A percentile compares a stretch with the other conserved stretches of the same genome.
Evolutionary conservation across 64 coral and sea anemone genomes (phyloP).

Genomic region (Orbicella faveolata): DNA sequence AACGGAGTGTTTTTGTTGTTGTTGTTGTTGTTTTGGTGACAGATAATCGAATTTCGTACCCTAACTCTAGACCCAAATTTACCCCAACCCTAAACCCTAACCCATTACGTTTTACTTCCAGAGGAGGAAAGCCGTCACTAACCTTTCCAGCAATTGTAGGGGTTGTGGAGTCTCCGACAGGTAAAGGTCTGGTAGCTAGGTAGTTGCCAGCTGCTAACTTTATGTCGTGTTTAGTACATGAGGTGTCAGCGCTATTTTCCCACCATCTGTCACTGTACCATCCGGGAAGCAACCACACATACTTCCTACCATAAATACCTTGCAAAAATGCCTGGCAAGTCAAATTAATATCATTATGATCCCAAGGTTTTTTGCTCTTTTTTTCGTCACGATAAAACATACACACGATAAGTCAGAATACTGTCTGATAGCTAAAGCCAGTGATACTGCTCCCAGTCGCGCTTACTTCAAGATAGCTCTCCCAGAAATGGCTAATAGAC

Average conservation of each 20-base stretch:
- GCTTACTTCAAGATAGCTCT: no score
- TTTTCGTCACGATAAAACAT: background rate
- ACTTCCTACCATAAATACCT: constrained; percentile 36
- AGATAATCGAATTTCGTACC: no score
- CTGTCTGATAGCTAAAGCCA: no score
- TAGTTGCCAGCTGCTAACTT: constrained; percentile 46
- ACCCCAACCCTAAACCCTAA: no score
- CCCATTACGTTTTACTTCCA: no score
- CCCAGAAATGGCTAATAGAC: no score
- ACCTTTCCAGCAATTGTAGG: constrained; percentile 52
- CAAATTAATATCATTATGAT: background rate
- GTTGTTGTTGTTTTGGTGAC: no score
- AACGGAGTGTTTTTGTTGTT: no score
- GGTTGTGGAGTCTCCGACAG: background rate
- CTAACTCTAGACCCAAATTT: no score
- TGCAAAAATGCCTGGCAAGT: constrained; percentile 14
- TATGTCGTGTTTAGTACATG: constrained; percentile 15
- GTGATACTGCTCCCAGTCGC: no score
- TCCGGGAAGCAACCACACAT: constrained; percentile 52
- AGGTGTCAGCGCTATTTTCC: background rate
- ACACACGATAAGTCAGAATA: no score
- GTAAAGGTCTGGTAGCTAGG: constrained; percentile 29
- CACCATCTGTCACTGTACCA: constrained; percentile 55
- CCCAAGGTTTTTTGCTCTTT: background rate
- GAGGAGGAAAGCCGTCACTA: background rate